Evolutionary conservation across 1,140 invertebrate species (phyloP).

Genomic region (Tetragonula clypearis): DNA sequence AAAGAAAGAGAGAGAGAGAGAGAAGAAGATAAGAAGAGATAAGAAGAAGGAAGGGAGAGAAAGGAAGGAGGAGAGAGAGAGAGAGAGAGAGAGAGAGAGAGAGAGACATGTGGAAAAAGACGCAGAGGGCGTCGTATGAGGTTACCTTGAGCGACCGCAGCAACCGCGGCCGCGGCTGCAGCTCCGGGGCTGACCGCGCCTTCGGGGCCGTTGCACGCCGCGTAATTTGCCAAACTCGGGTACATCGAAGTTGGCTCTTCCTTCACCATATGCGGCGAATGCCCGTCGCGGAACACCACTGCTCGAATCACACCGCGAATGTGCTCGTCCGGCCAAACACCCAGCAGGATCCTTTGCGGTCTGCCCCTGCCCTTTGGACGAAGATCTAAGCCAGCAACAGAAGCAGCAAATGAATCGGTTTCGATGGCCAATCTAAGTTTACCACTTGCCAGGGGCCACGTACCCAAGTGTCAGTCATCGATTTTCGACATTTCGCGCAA

Average conservation of each 20-base stretch:
- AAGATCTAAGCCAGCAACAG: constrained; percentile 84
- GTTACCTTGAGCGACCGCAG: constrained; percentile 86
- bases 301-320: constrained; percentile 94
- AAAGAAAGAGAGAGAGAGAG: too few species aligned
- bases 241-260: constrained; percentile 85
- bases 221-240: constrained; percentile 82
- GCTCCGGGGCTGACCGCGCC: constrained; percentile 86
- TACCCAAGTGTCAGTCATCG: too few species aligned
- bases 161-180: constrained; percentile 86
- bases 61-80: too few species aligned
- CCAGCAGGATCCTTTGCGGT: constrained; percentile 93
- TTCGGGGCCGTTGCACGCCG: constrained; percentile 83
- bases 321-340: constrained; percentile 95
- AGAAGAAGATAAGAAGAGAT: too few species aligned
- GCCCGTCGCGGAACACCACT: constrained; percentile 93
- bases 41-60: too few species aligned
- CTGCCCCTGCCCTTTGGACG: constrained; percentile 93
- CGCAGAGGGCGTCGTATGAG: too few species aligned
- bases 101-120: neutral
- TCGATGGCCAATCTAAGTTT: too few species aligned
- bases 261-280: constrained; percentile 87
- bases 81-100: too few species aligned
- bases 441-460: too few species aligned
- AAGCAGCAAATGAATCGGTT: neutral
- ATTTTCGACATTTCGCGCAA: too few species aligned